Percentiles rank a stretch among this genome's conserved stretches.
phyloP scores from a whole-genome alignment of 2,888 invertebrate species.

The Drosophila affinis region DNA sequence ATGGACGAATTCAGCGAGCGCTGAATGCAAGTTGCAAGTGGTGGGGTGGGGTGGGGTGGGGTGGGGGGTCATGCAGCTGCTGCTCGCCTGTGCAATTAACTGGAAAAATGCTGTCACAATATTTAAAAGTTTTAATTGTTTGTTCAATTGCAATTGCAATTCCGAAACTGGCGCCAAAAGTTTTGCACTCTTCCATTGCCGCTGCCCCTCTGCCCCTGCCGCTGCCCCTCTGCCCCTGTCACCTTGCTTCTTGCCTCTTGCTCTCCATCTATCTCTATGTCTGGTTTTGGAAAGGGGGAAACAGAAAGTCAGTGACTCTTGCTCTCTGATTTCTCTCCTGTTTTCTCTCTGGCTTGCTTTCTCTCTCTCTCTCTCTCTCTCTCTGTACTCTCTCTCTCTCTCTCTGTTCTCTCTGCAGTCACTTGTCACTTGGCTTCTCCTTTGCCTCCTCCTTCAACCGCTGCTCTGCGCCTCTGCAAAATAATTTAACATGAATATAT shows the following conservation, averaged over 20 bases:
- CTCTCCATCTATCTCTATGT: background rate
- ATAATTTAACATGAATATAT: slow-evolving; percentile 79
- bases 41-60: background rate
- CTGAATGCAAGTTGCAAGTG: background rate
- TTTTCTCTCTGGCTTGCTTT: background rate
- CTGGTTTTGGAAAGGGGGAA: background rate
- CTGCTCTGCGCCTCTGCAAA: slow-evolving; percentile 33
- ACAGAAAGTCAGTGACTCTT: slow-evolving; percentile 27
- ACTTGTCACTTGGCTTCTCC: slow-evolving; percentile 10
- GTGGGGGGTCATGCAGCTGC: slow-evolving; percentile 10
- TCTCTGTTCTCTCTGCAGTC: background rate
- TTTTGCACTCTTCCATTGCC: slow-evolving; percentile 16
- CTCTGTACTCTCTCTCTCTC: no score
- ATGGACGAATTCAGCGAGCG: slow-evolving; percentile 16
- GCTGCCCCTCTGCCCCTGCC: no score
- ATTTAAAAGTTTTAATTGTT: slow-evolving; percentile 77
- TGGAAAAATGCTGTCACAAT: slow-evolving; percentile 75
- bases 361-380: background rate
- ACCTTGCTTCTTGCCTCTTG: slow-evolving; percentile 1
- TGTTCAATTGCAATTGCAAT: slow-evolving; percentile 67
- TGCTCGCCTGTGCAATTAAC: slow-evolving; percentile 63
- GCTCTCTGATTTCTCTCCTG: slow-evolving; percentile 31
- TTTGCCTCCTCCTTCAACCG: slow-evolving; percentile 19
- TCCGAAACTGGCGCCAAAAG: slow-evolving; percentile 45
- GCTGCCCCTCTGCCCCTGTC: no score